phyloP scores from a whole-genome alignment of 2,888 invertebrate species.

The Falcaria lacertinaria region DNA sequence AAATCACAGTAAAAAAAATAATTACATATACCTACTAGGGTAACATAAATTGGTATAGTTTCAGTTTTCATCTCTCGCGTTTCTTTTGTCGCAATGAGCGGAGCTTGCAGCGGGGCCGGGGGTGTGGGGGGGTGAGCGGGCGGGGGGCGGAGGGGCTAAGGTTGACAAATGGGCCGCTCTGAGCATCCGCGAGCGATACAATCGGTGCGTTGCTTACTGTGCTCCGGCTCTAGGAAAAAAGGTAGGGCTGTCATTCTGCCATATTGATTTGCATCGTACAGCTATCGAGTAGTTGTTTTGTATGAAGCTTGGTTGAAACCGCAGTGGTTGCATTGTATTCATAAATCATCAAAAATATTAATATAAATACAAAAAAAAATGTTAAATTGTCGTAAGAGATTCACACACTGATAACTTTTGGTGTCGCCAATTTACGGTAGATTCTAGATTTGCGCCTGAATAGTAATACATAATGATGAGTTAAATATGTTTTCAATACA shows the following conservation, averaged over 20 bases:
- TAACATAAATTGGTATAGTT: conserved; percentile 60
- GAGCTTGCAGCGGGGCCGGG: conserved; percentile 18
- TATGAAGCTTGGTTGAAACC: no score
- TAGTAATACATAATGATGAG: no score
- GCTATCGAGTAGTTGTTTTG: no score
- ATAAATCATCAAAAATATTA: no score
- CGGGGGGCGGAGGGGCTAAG: conserved; percentile 48
- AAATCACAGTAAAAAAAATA: background rate
- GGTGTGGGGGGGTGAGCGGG: conserved; percentile 24
- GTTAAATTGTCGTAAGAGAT: no score
- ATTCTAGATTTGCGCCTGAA: no score
- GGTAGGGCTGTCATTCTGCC: conserved; percentile 63
- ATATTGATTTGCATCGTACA: background rate
- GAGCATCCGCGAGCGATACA: conserved; percentile 78
- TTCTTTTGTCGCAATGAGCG: conserved; percentile 50
- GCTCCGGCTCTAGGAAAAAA: conserved; percentile 79
- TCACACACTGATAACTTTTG: no score
- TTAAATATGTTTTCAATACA: no score
- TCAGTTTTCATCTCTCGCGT: conserved; percentile 64
- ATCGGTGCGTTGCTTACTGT: conserved; percentile 80
- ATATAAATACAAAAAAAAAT: no score
- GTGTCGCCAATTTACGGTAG: no score
- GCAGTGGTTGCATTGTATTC: no score
- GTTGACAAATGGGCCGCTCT: conserved; percentile 80
- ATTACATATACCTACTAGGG: conserved; percentile 25